Conservation (phyloP, 2,113 vertebrate species). For the Axis porcinus region DNA sequence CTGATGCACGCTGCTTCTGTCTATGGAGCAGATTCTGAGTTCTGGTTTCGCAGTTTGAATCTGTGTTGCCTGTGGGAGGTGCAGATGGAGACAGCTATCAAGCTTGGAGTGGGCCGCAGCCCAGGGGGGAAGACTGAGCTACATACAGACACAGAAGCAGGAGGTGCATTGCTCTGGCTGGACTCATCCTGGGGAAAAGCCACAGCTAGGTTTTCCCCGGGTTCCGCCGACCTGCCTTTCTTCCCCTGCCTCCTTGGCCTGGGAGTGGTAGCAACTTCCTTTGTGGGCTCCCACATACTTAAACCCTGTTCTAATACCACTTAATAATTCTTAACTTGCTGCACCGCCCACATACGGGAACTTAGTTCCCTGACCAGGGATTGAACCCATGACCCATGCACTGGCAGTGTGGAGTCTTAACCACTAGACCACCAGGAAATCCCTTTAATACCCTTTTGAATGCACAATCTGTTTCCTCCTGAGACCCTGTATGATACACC, state of each 20-base stretch:
- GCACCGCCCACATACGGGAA: not conserved
- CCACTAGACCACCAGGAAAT: not conserved
- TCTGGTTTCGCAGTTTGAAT: not conserved
- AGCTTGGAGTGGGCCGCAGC: not conserved
- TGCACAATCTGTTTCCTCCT: not conserved
- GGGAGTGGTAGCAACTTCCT: not conserved
- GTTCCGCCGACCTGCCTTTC: not conserved
- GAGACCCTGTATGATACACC: not conserved
- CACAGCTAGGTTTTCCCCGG: not conserved
- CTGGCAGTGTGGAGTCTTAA: not conserved
- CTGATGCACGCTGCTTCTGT: rapidly evolving
- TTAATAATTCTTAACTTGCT: not conserved
- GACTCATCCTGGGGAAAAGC: not conserved
- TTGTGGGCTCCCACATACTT: not conserved
- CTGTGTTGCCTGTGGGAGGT: not conserved
- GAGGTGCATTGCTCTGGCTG: not conserved
- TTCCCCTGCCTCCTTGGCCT: not conserved
- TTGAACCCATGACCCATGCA: not conserved
- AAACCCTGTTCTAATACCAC: not conserved
- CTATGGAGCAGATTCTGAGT: not conserved
- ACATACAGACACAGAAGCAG: not conserved
- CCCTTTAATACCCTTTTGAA: not conserved
- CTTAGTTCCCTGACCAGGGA: not conserved
- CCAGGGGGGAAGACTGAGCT: not conserved
- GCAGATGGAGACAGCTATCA: not conserved